These are phyloP conservation scores for Cremastobaeus sp. DNA, from an alignment of 2,888 invertebrate genomes.

Conservation along the genomic window DNA sequence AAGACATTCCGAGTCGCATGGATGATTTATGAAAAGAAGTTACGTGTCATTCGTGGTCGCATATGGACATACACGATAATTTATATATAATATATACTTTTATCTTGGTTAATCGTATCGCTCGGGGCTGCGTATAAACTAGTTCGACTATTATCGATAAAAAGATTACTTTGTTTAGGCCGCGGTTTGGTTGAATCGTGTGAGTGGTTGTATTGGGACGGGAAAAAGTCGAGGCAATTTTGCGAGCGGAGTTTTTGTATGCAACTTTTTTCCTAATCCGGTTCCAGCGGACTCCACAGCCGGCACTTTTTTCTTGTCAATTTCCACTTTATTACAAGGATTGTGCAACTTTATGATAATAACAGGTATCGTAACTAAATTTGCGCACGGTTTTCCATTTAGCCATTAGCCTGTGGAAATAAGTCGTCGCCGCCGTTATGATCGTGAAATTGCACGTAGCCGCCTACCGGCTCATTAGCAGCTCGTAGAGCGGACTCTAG, in stretches of 20 bases:
- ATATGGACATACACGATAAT: conserved; percentile 53
- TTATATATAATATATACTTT: conserved; percentile 59
- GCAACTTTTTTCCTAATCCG: neutral
- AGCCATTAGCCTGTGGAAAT: conserved; percentile 50
- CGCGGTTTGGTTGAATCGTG: conserved; percentile 21
- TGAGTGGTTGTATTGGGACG: too few species aligned
- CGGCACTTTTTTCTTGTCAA: neutral
- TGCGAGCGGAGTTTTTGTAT: too few species aligned
- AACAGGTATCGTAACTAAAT: conserved; percentile 29
- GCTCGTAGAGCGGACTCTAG: conserved; percentile 66
- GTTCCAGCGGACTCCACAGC: conserved; percentile 8
- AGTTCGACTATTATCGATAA: conserved; percentile 24
- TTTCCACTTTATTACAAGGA: conserved; percentile 16
- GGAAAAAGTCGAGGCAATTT: too few species aligned
- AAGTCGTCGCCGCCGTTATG: conserved; percentile 68
- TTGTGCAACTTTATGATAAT: conserved; percentile 31
- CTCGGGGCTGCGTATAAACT: conserved; percentile 49
- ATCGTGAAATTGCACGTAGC: conserved; percentile 69
- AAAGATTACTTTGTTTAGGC: conserved; percentile 43
- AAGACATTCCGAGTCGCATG: conserved; percentile 32
- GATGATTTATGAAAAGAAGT: conserved; percentile 54
- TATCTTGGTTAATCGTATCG: conserved; percentile 42
- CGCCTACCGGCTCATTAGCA: conserved; percentile 69
- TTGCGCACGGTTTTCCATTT: conserved; percentile 10
- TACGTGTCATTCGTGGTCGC: conserved; percentile 47